Percentiles rank a stretch among this genome's conserved stretches.
Conservation (phyloP, 35 echinoderm and acorn worm genomes). For the Strongylocentrotus purpuratus region DNA sequence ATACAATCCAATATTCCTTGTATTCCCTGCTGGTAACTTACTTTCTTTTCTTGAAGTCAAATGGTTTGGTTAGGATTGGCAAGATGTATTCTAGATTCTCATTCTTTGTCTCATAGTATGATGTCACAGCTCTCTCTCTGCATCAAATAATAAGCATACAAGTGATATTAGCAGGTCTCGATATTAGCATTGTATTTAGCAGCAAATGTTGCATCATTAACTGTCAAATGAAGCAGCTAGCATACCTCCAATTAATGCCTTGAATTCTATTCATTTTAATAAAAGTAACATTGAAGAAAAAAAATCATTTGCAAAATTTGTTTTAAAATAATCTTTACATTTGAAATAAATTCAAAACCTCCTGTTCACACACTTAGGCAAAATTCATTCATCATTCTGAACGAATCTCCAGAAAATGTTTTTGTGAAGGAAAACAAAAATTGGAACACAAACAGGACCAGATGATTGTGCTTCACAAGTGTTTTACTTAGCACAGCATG, state of each 20-base stretch:
- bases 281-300: too few species aligned
- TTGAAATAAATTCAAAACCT: too few species aligned
- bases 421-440: too few species aligned
- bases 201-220: not conserved
- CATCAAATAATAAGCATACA: not conserved
- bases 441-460: not conserved
- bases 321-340: too few species aligned
- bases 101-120: conserved; percentile 92
- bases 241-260: too few species aligned
- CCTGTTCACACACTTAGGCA: too few species aligned
- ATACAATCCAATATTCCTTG: not conserved
- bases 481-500: not conserved
- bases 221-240: not conserved
- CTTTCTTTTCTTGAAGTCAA: conserved; percentile 99
- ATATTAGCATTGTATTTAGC: not conserved
- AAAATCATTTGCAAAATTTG: too few species aligned
- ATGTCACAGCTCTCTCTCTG: conserved; percentile 91
- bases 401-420: too few species aligned
- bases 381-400: too few species aligned
- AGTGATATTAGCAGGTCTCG: not conserved
- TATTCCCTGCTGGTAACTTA: conserved; percentile 57
- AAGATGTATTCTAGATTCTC: conserved; percentile 94
- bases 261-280: too few species aligned
- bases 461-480: not conserved
- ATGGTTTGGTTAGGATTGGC: conserved; percentile 92